A percentile compares a stretch with the other conserved stretches of the same genome.
Conservation (phyloP, 2,113 vertebrate genomes). For the Tragelaphus imberbis region DNA sequence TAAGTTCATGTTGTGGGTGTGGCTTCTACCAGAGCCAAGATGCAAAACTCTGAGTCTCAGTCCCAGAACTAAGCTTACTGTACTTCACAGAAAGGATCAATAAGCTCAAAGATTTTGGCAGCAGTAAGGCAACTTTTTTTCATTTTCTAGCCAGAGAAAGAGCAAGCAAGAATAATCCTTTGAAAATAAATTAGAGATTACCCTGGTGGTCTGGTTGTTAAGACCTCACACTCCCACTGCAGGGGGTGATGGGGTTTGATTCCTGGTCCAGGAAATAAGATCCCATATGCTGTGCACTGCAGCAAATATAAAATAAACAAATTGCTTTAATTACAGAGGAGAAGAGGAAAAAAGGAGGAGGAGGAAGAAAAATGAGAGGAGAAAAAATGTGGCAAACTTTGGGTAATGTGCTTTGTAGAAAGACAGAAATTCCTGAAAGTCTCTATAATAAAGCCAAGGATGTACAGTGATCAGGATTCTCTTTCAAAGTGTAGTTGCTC, state of each 20-base stretch:
- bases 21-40: background rate
- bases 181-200: background rate
- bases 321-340: background rate
- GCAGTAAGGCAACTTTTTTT: background rate
- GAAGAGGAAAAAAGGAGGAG: background rate
- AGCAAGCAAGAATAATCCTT: background rate
- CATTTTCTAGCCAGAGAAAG: background rate
- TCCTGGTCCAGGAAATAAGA: background rate
- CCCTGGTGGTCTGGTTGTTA: background rate
- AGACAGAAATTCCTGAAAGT: background rate
- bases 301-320: background rate
- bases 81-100: background rate
- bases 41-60: background rate
- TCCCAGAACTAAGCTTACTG: background rate
- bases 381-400: background rate
- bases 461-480: background rate
- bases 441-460: background rate
- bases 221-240: background rate
- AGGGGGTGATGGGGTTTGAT: background rate
- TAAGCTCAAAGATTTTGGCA: background rate
- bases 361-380: fast-evolving
- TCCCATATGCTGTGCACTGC: background rate
- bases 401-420: background rate
- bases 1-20: background rate
- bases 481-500: background rate